Conservation (phyloP, 2,888 invertebrate genomes). For the Crocallis elinguaria region DNA sequence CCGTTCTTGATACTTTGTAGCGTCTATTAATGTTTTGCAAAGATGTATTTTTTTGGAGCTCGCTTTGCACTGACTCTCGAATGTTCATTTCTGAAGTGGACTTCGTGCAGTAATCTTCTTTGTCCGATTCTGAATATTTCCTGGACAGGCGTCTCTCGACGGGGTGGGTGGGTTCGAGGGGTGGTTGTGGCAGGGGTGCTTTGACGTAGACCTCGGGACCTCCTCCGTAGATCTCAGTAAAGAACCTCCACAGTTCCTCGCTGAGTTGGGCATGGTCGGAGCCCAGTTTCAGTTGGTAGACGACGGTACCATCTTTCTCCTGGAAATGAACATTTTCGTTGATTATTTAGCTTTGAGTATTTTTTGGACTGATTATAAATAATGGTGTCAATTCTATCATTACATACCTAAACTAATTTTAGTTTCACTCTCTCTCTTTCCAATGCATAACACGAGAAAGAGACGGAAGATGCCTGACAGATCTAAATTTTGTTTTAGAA, state of each 20-base stretch:
- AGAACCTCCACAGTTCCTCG: slow-evolving; percentile 94
- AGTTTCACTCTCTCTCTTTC: too few species aligned
- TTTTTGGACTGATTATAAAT: too few species aligned
- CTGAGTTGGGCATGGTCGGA: slow-evolving; percentile 92
- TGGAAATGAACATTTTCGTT: slow-evolving; percentile 43
- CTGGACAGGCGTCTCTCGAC: slow-evolving; percentile 48
- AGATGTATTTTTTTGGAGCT: slow-evolving; percentile 76
- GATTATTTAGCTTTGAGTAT: background rate
- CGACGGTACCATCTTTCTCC: slow-evolving; percentile 71
- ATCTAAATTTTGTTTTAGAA: too few species aligned
- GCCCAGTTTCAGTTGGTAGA: slow-evolving; percentile 73
- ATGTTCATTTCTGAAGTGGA: slow-evolving; percentile 72
- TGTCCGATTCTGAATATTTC: slow-evolving; percentile 74
- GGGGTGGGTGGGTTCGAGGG: slow-evolving; percentile 24
- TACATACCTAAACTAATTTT: too few species aligned
- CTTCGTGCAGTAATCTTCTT: slow-evolving; percentile 74
- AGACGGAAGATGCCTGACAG: too few species aligned
- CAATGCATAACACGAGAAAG: too few species aligned
- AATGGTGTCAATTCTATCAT: too few species aligned
- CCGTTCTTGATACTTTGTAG: slow-evolving; percentile 50
- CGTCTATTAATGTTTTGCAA: slow-evolving; percentile 72
- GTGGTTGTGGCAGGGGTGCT: slow-evolving; percentile 36
- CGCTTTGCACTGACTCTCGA: slow-evolving; percentile 58
- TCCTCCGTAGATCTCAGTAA: slow-evolving; percentile 93
- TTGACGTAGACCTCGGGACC: slow-evolving; percentile 91